Evolutionary conservation across 2,113 vertebrate species (phyloP).

Genomic region (Pygoscelis adeliae): DNA sequence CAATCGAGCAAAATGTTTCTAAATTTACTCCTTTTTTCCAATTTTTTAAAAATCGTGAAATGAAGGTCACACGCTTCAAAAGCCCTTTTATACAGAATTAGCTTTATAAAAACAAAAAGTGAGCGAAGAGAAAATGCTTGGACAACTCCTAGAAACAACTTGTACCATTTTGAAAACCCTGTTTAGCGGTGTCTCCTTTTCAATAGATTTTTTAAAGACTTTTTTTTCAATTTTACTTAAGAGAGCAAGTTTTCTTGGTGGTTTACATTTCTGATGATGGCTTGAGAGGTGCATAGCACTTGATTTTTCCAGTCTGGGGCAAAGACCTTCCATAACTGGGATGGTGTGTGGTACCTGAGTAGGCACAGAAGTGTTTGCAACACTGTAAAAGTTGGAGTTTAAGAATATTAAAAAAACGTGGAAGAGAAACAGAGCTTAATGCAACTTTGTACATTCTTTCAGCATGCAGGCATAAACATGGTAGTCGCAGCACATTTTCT

Average conservation of each 20-base stretch:
- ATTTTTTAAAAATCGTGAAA: neutral
- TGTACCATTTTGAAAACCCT: neutral
- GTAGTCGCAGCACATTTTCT: slow-evolving; percentile 34
- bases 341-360: neutral
- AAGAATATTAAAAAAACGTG: neutral
- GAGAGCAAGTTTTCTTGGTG: neutral
- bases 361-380: neutral
- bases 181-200: neutral
- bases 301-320: neutral
- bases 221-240: neutral
- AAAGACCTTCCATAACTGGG: neutral
- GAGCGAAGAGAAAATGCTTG: neutral
- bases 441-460: slow-evolving; percentile 35
- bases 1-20: slow-evolving; percentile 3
- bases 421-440: neutral
- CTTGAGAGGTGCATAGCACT: neutral
- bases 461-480: slow-evolving; percentile 14
- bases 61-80: neutral
- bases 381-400: neutral
- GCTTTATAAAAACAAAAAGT: neutral
- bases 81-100: slow-evolving; percentile 22
- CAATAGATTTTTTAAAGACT: neutral
- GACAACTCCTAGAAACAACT: slow-evolving; percentile 21
- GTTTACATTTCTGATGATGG: neutral
- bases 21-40: neutral